A percentile compares a stretch with the other conserved stretches of the same genome.
These are phyloP conservation scores for Cosmia trapezina DNA, from an alignment of 2,888 invertebrate species.

Conservation along the genomic window DNA sequence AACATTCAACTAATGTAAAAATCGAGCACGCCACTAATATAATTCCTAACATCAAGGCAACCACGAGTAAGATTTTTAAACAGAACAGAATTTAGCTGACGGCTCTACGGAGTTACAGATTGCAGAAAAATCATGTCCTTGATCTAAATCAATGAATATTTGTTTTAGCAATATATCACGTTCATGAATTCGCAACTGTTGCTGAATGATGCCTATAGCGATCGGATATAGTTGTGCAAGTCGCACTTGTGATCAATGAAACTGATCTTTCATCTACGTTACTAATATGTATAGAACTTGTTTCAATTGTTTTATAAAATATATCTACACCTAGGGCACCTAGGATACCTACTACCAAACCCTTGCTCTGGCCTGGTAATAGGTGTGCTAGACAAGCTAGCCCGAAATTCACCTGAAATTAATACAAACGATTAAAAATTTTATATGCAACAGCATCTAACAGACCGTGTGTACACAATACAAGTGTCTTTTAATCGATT, in stretches of 20 bases:
- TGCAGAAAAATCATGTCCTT: slow-evolving; percentile 66
- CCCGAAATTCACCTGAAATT: neutral
- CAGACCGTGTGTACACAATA: neutral
- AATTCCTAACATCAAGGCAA: slow-evolving; percentile 69
- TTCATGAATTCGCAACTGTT: slow-evolving; percentile 56
- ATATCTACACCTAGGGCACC: neutral
- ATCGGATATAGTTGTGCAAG: slow-evolving; percentile 50
- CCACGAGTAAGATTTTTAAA: slow-evolving; percentile 53
- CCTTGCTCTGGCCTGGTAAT: neutral
- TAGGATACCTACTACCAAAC: neutral
- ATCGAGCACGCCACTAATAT: slow-evolving; percentile 69
- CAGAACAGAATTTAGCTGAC: slow-evolving; percentile 56
- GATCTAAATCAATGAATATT: slow-evolving; percentile 61
- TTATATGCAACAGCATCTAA: neutral
- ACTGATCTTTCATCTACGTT: neutral
- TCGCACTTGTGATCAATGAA: slow-evolving; percentile 10
- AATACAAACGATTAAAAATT: neutral
- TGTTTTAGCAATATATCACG: slow-evolving; percentile 61
- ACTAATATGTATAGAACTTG: neutral
- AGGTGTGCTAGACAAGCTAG: neutral
- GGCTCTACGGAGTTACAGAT: slow-evolving; percentile 54
- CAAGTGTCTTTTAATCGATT: neutral
- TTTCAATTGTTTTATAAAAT: neutral
- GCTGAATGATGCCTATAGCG: slow-evolving; percentile 42
- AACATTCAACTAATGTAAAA: slow-evolving; percentile 77